These are phyloP conservation scores for Acinonyx jubatus DNA, from an alignment of 2,113 vertebrate species.

Conservation along the genomic window DNA sequence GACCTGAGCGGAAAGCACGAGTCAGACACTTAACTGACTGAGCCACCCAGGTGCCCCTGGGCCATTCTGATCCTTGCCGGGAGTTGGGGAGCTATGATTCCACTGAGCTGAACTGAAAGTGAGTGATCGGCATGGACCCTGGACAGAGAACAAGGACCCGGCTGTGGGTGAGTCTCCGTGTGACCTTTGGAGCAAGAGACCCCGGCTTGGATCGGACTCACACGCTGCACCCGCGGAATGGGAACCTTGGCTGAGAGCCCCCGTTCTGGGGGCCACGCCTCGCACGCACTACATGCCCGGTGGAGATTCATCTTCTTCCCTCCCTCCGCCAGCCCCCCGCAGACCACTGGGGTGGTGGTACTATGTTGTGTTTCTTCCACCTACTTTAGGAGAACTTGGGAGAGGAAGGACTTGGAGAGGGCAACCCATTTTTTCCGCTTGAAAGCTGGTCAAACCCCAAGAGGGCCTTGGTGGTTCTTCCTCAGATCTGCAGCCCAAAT, in stretches of 20 bases:
- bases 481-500: not conserved
- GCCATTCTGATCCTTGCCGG: too few relatives aligned
- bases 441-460: not conserved
- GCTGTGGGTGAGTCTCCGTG: not conserved
- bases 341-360: fast-evolving
- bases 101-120: too few relatives aligned
- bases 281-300: not conserved
- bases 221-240: not conserved
- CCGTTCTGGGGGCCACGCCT: fast-evolving
- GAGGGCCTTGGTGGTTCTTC: not conserved
- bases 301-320: not conserved
- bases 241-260: fast-evolving
- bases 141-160: not conserved
- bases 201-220: fast-evolving
- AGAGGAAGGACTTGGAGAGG: not conserved
- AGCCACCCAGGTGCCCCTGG: too few relatives aligned
- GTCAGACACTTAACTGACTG: too few relatives aligned
- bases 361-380: not conserved
- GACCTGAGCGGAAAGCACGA: too few relatives aligned
- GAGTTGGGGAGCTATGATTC: too few relatives aligned
- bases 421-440: not conserved
- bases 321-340: fast-evolving
- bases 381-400: not conserved
- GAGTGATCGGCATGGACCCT: fast-evolving
- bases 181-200: not conserved